Evolutionary conservation across 2,888 invertebrate species (phyloP).

Genomic region (Drosophila lacicola): DNA sequence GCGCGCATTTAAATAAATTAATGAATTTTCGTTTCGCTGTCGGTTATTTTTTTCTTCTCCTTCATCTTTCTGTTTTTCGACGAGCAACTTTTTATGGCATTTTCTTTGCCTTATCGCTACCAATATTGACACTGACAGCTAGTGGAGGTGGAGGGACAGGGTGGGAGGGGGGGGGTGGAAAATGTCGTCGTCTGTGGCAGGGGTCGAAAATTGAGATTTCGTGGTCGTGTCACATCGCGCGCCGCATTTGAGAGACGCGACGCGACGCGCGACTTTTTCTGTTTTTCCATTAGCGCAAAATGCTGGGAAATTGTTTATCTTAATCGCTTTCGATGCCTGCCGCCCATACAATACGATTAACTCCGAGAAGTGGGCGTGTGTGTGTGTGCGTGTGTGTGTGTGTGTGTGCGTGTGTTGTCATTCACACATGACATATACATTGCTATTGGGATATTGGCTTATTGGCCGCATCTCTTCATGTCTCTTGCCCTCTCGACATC

Average conservation of each 20-base stretch:
- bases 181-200: background rate
- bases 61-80: constrained; percentile 1
- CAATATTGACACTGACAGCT: constrained; percentile 64
- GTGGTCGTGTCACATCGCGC: constrained; percentile 71
- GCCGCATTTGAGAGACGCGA: constrained; percentile 57
- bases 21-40: constrained; percentile 65
- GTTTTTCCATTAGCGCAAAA: constrained; percentile 67
- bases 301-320: constrained; percentile 70
- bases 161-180: background rate
- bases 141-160: background rate
- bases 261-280: constrained; percentile 21
- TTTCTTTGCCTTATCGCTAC: constrained; percentile 65
- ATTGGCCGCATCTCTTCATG: constrained; percentile 36
- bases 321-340: constrained; percentile 64
- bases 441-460: constrained; percentile 44
- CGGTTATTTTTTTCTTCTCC: constrained; percentile 6
- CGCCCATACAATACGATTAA: constrained; percentile 17
- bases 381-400: constrained; percentile 5
- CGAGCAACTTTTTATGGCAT: constrained; percentile 59
- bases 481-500: constrained; percentile 19
- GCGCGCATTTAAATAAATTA: constrained; percentile 77
- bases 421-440: constrained; percentile 44
- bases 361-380: background rate
- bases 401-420: constrained; percentile 1
- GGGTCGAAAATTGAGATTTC: constrained; percentile 52